Conservation (phyloP, 2,888 invertebrate genomes). For the Eristalis tenax region DNA sequence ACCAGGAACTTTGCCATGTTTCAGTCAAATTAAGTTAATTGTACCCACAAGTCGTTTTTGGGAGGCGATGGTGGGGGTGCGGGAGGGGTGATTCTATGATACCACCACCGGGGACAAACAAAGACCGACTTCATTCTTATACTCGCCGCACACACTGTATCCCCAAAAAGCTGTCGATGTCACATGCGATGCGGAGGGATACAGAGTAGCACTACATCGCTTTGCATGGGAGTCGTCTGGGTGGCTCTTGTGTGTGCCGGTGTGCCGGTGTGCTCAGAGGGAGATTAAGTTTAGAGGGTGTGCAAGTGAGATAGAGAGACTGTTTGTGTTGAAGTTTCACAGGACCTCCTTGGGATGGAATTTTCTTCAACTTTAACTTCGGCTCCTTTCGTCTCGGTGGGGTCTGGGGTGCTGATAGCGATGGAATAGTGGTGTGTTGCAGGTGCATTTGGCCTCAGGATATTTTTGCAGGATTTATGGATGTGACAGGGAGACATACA, state of each 20-base stretch:
- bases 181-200: slow-evolving; percentile 36
- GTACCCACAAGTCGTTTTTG: slow-evolving; percentile 67
- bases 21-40: slow-evolving; percentile 70
- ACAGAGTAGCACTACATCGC: slow-evolving; percentile 17
- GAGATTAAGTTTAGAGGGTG: slow-evolving; percentile 38
- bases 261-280: background rate
- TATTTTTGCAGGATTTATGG: slow-evolving; percentile 36
- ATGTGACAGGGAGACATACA: slow-evolving; percentile 20
- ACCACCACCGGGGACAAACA: slow-evolving; percentile 60
- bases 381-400: too few relatives aligned
- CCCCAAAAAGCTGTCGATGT: slow-evolving; percentile 55
- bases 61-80: slow-evolving; percentile 4
- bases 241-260: background rate
- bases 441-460: slow-evolving; percentile 33
- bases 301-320: background rate
- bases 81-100: slow-evolving; percentile 42
- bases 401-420: background rate
- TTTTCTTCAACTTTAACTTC: slow-evolving; percentile 47
- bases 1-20: slow-evolving; percentile 63
- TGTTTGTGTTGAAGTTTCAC: slow-evolving; percentile 38
- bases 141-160: background rate
- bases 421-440: background rate
- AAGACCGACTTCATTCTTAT: background rate
- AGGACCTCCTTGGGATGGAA: slow-evolving; percentile 16
- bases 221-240: background rate